Percentiles rank a stretch among this genome's conserved stretches.
phyloP scores from a whole-genome alignment of 2,888 invertebrate species.

The Anoncus sp. region DNA sequence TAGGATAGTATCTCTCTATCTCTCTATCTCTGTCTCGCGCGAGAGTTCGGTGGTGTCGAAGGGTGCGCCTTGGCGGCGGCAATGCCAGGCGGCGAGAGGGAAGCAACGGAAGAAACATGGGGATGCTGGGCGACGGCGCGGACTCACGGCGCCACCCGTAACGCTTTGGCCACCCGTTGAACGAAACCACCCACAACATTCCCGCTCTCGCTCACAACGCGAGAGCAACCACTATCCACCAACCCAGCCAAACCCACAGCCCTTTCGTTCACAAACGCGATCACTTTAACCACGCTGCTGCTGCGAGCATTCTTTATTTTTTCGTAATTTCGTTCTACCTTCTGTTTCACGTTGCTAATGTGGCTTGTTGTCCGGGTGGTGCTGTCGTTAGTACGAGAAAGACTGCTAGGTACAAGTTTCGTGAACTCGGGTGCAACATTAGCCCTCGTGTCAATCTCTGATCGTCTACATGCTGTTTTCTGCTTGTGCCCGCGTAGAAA shows the following conservation, averaged over 20 bases:
- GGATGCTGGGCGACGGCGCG: conserved; percentile 83
- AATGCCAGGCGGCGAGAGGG: conserved; percentile 78
- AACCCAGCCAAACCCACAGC: too few species aligned
- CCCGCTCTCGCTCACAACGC: conserved; percentile 60
- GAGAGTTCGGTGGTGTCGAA: conserved; percentile 75
- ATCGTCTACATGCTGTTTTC: too few species aligned
- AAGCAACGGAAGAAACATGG: conserved; percentile 73
- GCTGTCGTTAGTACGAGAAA: too few species aligned
- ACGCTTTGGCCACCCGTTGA: conserved; percentile 65
- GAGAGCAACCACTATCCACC: conserved; percentile 18
- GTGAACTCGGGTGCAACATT: neutral
- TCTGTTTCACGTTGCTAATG: neutral
- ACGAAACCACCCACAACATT: conserved; percentile 63
- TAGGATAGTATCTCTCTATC: conserved; percentile 60
- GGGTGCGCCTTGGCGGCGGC: conserved; percentile 81
- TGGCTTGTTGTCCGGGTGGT: too few species aligned
- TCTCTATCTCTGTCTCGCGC: too few species aligned
- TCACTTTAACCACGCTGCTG: conserved; percentile 52
- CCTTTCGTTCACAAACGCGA: conserved; percentile 31
- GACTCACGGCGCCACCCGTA: conserved; percentile 80
- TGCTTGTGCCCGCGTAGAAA: too few species aligned
- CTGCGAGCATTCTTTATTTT: conserved; percentile 58
- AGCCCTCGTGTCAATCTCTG: too few species aligned
- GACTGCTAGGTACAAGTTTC: neutral
- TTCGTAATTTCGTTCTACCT: conserved; percentile 51